phyloP scores from a whole-genome alignment of 2,113 vertebrate species.

The Gambusia holbrooki region DNA sequence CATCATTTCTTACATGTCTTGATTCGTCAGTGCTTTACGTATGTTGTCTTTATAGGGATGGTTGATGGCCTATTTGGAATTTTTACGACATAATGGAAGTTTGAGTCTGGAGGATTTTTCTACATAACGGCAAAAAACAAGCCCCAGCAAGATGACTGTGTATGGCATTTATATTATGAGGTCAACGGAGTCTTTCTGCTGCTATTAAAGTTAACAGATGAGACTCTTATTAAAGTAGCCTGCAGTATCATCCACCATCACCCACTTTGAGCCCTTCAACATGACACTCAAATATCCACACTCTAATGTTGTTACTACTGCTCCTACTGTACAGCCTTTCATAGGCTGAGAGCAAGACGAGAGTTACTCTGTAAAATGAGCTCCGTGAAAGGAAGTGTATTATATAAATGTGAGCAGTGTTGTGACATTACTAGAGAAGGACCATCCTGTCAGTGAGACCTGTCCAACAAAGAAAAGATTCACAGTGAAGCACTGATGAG shows the following conservation, averaged over 20 bases:
- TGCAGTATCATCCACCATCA: conserved; percentile 34
- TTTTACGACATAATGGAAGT: not conserved
- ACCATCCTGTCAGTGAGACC: conserved; percentile 65
- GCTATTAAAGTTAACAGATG: conserved; percentile 10
- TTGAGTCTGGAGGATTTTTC: not conserved
- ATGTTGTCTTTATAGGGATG: not conserved
- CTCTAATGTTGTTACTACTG: conserved; percentile 46
- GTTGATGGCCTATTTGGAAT: not conserved
- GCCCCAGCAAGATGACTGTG: not conserved
- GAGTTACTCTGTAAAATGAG: conserved; percentile 61
- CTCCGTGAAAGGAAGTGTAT: conserved; percentile 64
- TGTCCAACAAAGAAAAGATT: conserved; percentile 67
- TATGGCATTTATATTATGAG: not conserved
- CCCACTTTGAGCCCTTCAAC: conserved; percentile 17
- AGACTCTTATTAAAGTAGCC: conserved; percentile 5
- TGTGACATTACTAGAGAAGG: conserved; percentile 66
- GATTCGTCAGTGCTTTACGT: not conserved
- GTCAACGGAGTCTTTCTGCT: not conserved
- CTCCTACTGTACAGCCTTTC: conserved; percentile 52
- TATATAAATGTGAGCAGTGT: conserved; percentile 62
- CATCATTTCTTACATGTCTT: too few species aligned
- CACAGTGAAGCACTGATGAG: conserved; percentile 67
- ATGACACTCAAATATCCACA: conserved; percentile 55
- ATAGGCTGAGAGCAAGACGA: conserved; percentile 36
- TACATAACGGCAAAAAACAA: not conserved